phyloP scores from a whole-genome alignment of 2,113 vertebrate species.

The Labeo rohita region DNA sequence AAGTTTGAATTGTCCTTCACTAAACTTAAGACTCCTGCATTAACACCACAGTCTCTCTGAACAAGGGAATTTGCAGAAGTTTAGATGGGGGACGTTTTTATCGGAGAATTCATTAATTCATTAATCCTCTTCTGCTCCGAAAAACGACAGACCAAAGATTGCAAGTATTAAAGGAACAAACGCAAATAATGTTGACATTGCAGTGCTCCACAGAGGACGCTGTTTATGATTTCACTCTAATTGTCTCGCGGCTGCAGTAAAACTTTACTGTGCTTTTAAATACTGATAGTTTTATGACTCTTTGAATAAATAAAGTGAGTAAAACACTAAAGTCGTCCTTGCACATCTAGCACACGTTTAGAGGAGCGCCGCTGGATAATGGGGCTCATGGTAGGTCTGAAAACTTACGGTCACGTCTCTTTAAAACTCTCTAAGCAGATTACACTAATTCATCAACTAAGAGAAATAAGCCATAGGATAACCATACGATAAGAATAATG shows the following conservation, averaged over 20 bases:
- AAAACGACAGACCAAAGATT: constrained; percentile 65
- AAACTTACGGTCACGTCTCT: not conserved
- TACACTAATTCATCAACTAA: not conserved
- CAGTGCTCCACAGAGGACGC: constrained; percentile 62
- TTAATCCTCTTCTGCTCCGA: constrained; percentile 68
- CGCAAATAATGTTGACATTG: constrained; percentile 73
- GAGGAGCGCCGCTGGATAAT: not conserved
- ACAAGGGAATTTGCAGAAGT: not conserved
- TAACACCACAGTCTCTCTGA: not conserved
- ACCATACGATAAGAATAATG: constrained; percentile 18
- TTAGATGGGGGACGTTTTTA: not conserved
- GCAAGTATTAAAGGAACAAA: constrained; percentile 64
- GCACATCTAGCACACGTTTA: not conserved
- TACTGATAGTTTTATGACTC: constrained; percentile 38
- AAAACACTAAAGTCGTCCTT: not conserved
- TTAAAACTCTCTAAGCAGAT: constrained; percentile 7
- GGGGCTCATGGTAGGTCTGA: not conserved
- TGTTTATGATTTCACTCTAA: constrained; percentile 51
- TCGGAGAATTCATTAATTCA: constrained; percentile 27
- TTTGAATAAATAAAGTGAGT: constrained; percentile 49
- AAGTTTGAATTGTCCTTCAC: constrained; percentile 9
- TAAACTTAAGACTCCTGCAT: not conserved
- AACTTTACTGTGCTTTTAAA: constrained; percentile 62
- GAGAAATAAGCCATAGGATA: not conserved
- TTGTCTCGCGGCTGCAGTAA: constrained; percentile 58